Evolutionary conservation across 2,113 vertebrate genomes (phyloP).

Genomic region (Hippoglossus stenolepis): DNA sequence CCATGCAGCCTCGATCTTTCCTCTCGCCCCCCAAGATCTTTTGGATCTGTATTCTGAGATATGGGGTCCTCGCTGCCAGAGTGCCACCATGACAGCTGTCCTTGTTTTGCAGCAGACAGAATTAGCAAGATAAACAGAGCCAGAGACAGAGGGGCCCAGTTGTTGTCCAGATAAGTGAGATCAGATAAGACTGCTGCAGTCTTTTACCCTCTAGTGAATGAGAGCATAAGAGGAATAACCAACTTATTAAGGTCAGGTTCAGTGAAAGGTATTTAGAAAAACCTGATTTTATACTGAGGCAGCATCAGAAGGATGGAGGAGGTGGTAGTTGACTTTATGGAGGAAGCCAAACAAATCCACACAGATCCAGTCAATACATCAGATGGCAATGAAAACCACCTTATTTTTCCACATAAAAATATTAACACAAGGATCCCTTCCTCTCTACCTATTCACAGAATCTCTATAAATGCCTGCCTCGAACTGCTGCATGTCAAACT

Average conservation of each 20-base stretch:
- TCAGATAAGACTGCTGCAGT: conserved; percentile 17
- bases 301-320: not conserved
- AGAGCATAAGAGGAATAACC: not conserved
- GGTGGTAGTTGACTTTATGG: not conserved
- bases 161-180: conserved; percentile 64
- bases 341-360: not conserved
- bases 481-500: too few species aligned
- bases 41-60: conserved; percentile 56
- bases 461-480: too few species aligned
- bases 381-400: not conserved
- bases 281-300: not conserved
- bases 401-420: not conserved
- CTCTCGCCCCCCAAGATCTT: conserved; percentile 10
- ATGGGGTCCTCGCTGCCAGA: conserved; percentile 30
- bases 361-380: not conserved
- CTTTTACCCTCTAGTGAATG: not conserved
- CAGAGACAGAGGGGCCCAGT: conserved; percentile 62
- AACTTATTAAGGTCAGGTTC: conserved; percentile 6
- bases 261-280: not conserved
- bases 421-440: not conserved
- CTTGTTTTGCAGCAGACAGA: conserved; percentile 59
- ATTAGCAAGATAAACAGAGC: conserved; percentile 67
- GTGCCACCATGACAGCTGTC: conserved; percentile 69
- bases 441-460: too few species aligned
- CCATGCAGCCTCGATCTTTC: conserved; percentile 1